These are phyloP conservation scores for Amblyopsis hoosieri DNA, from an alignment of 2,797 vertebrate species.

Conservation along the genomic window DNA sequence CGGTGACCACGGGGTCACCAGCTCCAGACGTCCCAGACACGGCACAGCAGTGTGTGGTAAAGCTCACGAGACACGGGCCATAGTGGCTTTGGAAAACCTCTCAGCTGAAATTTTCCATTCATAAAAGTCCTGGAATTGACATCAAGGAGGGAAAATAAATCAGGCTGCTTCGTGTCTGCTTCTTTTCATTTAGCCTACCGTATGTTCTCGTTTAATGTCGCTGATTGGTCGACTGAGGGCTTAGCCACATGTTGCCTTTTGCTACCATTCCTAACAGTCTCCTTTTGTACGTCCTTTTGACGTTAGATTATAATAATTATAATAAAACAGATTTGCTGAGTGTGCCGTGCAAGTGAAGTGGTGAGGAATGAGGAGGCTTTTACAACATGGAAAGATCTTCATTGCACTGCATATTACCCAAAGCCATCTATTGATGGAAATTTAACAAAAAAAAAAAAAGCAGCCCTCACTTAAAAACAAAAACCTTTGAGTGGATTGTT, in stretches of 20 bases:
- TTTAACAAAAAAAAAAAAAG: slow-evolving; percentile 17
- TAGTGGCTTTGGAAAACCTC: slow-evolving; percentile 68
- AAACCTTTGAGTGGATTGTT: slow-evolving; percentile 29
- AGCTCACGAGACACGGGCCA: slow-evolving; percentile 58
- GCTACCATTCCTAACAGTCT: slow-evolving; percentile 49
- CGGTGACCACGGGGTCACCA: background rate
- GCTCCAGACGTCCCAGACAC: slow-evolving; percentile 58
- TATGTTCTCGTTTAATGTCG: slow-evolving; percentile 41
- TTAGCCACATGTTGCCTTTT: slow-evolving; percentile 59
- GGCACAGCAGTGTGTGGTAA: slow-evolving; percentile 59
- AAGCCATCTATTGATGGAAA: slow-evolving; percentile 56
- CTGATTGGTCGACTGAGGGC: slow-evolving; percentile 60
- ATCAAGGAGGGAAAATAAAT: slow-evolving; percentile 66
- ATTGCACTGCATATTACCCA: slow-evolving; percentile 51
- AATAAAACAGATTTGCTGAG: slow-evolving; percentile 54
- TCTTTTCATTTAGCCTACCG: slow-evolving; percentile 48
- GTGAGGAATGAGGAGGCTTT: slow-evolving; percentile 58
- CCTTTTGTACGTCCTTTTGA: slow-evolving; percentile 61
- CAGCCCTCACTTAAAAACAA: slow-evolving; percentile 8
- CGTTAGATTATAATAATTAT: slow-evolving; percentile 17
- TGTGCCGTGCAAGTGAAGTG: slow-evolving; percentile 52
- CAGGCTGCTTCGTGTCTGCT: slow-evolving; percentile 57
- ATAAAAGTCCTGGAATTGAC: slow-evolving; percentile 74
- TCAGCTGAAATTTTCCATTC: slow-evolving; percentile 75
- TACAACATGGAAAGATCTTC: slow-evolving; percentile 64